These are phyloP conservation scores for Semicossyphus pulcher DNA, from an alignment of 2,113 vertebrate genomes.

Conservation along the genomic window DNA sequence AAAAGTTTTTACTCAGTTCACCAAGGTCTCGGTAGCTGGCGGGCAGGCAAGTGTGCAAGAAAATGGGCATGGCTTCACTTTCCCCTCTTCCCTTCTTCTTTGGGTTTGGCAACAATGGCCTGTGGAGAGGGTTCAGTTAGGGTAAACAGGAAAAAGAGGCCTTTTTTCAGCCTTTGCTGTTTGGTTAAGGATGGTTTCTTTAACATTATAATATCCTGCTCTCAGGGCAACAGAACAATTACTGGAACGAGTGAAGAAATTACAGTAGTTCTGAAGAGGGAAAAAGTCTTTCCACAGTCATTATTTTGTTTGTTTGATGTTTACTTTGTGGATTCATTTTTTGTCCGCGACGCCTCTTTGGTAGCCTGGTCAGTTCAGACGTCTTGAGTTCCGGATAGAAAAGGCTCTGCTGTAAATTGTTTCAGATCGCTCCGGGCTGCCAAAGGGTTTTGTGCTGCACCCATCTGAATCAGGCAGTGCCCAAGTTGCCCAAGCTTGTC, in stretches of 20 bases:
- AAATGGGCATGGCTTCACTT: constrained; percentile 30
- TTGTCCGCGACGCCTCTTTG: constrained; percentile 1
- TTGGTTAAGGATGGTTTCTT: constrained; percentile 42
- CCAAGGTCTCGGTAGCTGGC: constrained; percentile 44
- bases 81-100: constrained; percentile 17
- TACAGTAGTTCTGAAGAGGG: constrained; percentile 7
- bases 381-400: constrained; percentile 29
- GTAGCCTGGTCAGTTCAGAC: constrained; percentile 29
- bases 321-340: constrained; percentile 24
- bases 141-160: constrained; percentile 35
- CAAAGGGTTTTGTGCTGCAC: constrained; percentile 51
- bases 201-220: constrained; percentile 39
- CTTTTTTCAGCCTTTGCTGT: constrained; percentile 31
- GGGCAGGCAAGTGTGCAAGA: constrained; percentile 42
- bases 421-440: constrained; percentile 16
- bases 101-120: constrained; percentile 65
- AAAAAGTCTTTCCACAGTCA: constrained; percentile 10
- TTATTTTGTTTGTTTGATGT: constrained; percentile 27
- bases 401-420: constrained; percentile 19
- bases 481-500: constrained; percentile 23
- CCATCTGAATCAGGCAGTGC: constrained; percentile 32
- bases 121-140: constrained; percentile 37
- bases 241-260: constrained; percentile 22
- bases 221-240: constrained; percentile 16
- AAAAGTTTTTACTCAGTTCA: constrained; percentile 15